Evolutionary conservation across 2,888 invertebrate genomes (phyloP).

Genomic region (Ceriagrion tenellum): DNA sequence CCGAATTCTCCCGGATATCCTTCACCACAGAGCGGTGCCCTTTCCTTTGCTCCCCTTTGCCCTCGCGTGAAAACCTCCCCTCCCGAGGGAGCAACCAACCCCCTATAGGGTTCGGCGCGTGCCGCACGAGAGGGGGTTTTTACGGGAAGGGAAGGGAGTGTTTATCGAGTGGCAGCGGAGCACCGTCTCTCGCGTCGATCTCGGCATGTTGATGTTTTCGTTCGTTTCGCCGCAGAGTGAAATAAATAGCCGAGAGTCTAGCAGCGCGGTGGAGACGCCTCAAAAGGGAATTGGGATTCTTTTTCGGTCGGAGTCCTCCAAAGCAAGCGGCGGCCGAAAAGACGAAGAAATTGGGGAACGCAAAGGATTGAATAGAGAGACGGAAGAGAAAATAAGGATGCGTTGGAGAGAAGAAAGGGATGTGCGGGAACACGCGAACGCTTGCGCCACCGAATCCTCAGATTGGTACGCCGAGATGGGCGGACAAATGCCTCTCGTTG

Average conservation of each 20-base stretch:
- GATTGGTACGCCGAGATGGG: too few species aligned
- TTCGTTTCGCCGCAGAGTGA: not conserved
- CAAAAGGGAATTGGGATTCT: not conserved
- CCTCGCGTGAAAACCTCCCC: not conserved
- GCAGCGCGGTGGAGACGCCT: not conserved
- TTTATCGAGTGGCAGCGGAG: not conserved
- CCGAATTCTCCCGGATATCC: too few species aligned
- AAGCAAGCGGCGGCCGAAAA: too few species aligned
- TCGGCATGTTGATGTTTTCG: constrained; percentile 16
- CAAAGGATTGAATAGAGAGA: not conserved
- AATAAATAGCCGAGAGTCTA: not conserved
- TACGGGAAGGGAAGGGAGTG: not conserved
- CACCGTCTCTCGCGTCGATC: not conserved
- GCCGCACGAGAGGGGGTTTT: not conserved
- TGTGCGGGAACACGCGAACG: too few species aligned
- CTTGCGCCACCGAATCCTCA: too few species aligned
- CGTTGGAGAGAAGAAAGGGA: not conserved
- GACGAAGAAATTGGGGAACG: not conserved
- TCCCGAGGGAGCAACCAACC: too few species aligned
- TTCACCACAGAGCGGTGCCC: too few species aligned
- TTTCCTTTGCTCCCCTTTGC: not conserved
- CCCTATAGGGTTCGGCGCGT: not conserved
- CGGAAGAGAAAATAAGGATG: not conserved
- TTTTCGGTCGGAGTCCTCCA: not conserved
- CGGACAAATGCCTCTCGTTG: too few species aligned